phyloP scores from a whole-genome alignment of 2,797 vertebrate species.

The Pseudochirops cupreus region DNA sequence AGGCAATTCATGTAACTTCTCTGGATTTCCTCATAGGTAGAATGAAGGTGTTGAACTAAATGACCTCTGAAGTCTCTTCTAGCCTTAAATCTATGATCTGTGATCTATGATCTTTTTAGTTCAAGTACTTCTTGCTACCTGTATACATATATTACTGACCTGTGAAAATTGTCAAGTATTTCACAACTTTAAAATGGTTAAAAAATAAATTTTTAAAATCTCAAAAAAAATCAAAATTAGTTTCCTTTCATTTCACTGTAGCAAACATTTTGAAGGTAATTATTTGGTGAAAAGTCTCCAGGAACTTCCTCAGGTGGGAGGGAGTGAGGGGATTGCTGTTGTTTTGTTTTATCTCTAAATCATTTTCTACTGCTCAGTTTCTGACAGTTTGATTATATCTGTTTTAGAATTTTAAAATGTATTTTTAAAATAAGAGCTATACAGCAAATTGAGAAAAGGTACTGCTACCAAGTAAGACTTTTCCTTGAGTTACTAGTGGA shows the following conservation, averaged over 20 bases:
- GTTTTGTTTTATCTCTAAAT: constrained; percentile 47
- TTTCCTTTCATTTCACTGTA: constrained; percentile 42
- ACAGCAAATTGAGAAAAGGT: constrained; percentile 16
- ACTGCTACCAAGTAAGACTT: not conserved
- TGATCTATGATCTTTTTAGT: not conserved
- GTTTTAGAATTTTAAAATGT: not conserved
- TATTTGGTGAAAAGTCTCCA: constrained; percentile 15
- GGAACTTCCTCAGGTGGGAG: not conserved
- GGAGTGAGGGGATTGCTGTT: not conserved
- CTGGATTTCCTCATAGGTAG: not conserved
- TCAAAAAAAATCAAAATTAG: constrained; percentile 13
- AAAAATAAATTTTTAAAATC: not conserved
- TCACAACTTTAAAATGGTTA: not conserved
- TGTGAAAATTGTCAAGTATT: not conserved
- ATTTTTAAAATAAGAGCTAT: not conserved
- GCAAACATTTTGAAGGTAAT: not conserved
- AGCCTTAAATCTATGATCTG: not conserved
- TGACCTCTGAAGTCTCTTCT: not conserved
- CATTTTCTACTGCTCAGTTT: not conserved
- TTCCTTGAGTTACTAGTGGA: constrained; percentile 28
- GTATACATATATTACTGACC: not conserved
- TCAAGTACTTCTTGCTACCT: not conserved
- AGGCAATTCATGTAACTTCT: not conserved
- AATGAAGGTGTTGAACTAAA: not conserved
- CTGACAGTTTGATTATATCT: not conserved